Percentiles rank a stretch among this genome's conserved stretches.
Evolutionary conservation across 2,113 vertebrate genomes (phyloP).

Genomic region (Hippocampus mohnikei): DNA sequence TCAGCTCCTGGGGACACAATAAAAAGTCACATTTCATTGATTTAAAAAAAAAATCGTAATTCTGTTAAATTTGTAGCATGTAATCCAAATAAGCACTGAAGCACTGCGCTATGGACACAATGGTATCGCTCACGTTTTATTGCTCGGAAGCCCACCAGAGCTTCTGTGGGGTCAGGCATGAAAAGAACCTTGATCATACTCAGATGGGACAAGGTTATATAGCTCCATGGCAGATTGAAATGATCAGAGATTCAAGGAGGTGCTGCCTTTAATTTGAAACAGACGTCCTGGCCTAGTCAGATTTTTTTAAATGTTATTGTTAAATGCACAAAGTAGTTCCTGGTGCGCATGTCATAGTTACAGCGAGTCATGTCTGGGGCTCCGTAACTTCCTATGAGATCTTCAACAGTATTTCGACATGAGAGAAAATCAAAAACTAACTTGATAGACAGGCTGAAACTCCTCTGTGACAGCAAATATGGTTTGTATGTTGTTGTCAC

Average conservation of each 20-base stretch:
- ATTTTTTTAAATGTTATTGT: slow-evolving; percentile 1
- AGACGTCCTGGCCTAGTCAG: slow-evolving; percentile 25
- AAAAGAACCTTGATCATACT: slow-evolving; percentile 15
- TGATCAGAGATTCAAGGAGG: slow-evolving; percentile 12
- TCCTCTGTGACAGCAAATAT: slow-evolving; percentile 97
- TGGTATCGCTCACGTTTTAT: slow-evolving; percentile 1
- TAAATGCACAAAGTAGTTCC: neutral
- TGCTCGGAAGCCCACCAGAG: slow-evolving; percentile 4
- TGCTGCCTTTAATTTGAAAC: slow-evolving; percentile 21
- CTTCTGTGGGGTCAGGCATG: slow-evolving; percentile 16
- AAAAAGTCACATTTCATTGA: neutral
- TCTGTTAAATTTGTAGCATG: neutral
- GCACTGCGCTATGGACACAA: neutral
- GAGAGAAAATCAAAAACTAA: slow-evolving; percentile 37
- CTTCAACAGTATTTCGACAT: neutral
- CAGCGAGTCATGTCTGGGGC: too few species aligned
- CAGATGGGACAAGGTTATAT: slow-evolving; percentile 8
- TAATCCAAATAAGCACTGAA: neutral
- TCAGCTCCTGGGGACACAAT: slow-evolving; percentile 79
- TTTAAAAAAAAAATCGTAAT: neutral
- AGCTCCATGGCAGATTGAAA: slow-evolving; percentile 18
- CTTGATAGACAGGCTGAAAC: slow-evolving; percentile 95
- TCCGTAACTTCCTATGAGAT: too few species aligned
- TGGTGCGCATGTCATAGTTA: too few species aligned
- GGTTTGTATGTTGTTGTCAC: slow-evolving; percentile 98